phyloP scores from a whole-genome alignment of 2,797 vertebrate genomes.

The Epinephelus coioides region DNA sequence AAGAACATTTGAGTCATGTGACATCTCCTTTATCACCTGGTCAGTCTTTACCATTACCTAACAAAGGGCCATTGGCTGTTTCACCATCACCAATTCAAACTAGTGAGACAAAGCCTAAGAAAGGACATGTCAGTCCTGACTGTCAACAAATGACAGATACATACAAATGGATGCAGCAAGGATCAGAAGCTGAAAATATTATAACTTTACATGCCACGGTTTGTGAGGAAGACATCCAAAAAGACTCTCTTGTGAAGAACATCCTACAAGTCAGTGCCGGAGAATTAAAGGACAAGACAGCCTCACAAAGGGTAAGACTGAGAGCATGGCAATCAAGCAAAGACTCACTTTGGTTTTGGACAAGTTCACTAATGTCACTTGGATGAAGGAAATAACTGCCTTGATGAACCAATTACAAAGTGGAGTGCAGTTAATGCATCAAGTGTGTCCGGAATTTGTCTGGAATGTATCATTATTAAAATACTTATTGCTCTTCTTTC shows the following conservation, averaged over 20 bases:
- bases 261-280: constrained; percentile 54
- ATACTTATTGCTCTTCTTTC: neutral
- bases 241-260: constrained; percentile 58
- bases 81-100: constrained; percentile 1
- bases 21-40: constrained; percentile 42
- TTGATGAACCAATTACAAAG: constrained; percentile 56
- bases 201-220: constrained; percentile 28
- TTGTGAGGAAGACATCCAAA: constrained; percentile 46
- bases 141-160: constrained; percentile 21
- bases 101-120: constrained; percentile 27
- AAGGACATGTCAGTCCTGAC: constrained; percentile 26
- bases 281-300: constrained; percentile 83
- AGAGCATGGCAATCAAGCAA: constrained; percentile 73
- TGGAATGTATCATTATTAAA: constrained; percentile 19
- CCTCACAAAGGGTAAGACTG: constrained; percentile 86
- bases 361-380: constrained; percentile 53
- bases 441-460: neutral
- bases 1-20: constrained; percentile 57
- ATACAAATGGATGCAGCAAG: constrained; percentile 6
- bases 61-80: neutral
- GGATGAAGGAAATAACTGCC: constrained; percentile 46
- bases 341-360: constrained; percentile 44
- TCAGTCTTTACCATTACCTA: constrained; percentile 10
- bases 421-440: constrained; percentile 1
- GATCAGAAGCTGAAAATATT: constrained; percentile 27